Base-by-base conservation (phyloP, 2,113 vertebrate species). In the Lepisosteus oculatus region DNA sequence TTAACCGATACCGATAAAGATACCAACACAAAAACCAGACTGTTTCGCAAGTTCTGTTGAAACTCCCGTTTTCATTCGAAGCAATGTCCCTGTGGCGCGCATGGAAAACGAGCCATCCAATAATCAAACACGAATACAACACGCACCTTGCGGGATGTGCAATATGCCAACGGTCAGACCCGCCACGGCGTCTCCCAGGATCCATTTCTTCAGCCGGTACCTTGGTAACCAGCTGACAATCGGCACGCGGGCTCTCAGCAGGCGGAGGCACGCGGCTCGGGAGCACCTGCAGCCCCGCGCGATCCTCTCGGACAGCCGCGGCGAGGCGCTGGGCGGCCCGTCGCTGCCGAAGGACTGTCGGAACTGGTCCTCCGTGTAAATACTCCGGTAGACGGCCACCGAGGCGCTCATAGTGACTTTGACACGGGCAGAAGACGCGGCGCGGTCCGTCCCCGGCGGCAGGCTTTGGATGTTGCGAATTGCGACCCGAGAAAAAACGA, bases 101-200 rank as follows among this genome's bases (percentile, higher is more conserved):
- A 29, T 29, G 29, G 29, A 29, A 2, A 29, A 29, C 29, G 29
- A 29, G 29, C 29, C 29, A 29, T 29, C 29, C 29, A 2, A 1
- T 2, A 29, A 29, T 29, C 29, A 29, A 29, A 29, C 29, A 29
- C 29, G 29, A 29, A 29, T 29, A 41, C 47, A 67, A 67, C 8
- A 7, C 11, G 3, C 79, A 95, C 95, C 95, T 89, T 97, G 95
- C 0, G 95, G 95, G 70, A 97, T 95, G 77, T 97, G 95, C 42
- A 97, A 91, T 56, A 97, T 86, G 9, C 95, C 95, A 54, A 96
- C 95, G 0, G 95, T 97, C 74, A 96, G 79, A 57, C 95, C 95
- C 0, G 93, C 93, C 59, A 96, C 76, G 0, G 89, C 87, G 14
- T 97, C 95, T 76, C 95, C 95, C 6, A 95, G 83, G 43, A 96